These are phyloP conservation scores for Babylonia areolata DNA, from an alignment of 1,140 invertebrate species.

Conservation along the genomic window DNA sequence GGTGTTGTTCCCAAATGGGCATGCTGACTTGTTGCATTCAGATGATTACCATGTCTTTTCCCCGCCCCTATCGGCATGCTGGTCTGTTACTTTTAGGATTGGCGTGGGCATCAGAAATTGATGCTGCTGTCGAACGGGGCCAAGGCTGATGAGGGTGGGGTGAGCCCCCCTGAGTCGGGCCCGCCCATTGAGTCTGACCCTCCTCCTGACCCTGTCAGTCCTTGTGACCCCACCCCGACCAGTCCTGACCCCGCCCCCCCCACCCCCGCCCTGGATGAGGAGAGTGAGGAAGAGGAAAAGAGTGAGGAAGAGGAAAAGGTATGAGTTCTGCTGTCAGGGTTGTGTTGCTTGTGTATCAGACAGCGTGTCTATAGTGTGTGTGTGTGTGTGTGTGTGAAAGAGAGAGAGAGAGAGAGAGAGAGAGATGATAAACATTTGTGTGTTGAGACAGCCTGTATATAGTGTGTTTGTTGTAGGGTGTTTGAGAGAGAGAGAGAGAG, in stretches of 20 bases:
- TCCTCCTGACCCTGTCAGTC: neutral
- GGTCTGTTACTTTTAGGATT: constrained; percentile 80
- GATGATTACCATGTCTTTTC: too few relatives aligned
- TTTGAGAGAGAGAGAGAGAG: too few relatives aligned
- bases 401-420: neutral
- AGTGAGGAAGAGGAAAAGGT: neutral
- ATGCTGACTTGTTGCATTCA: constrained; percentile 37
- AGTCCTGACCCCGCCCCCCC: constrained; percentile 39
- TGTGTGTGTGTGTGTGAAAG: neutral
- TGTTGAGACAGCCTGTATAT: too few relatives aligned
- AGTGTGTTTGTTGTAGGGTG: neutral
- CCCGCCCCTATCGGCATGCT: too few relatives aligned
- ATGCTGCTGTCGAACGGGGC: constrained; percentile 40
- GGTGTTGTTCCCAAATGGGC: neutral
- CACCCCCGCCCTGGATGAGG: constrained; percentile 6
- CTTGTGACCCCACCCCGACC: constrained; percentile 31
- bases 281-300: neutral
- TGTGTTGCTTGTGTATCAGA: too few relatives aligned
- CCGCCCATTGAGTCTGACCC: constrained; percentile 20
- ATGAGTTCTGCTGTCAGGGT: neutral
- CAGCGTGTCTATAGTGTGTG: too few relatives aligned
- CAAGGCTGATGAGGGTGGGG: constrained; percentile 73
- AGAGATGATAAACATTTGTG: too few relatives aligned
- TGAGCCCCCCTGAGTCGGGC: constrained; percentile 39
- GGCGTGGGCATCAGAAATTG: constrained; percentile 81